A percentile compares a stretch with the other conserved stretches of the same genome.
Evolutionary conservation across 2,113 vertebrate species (phyloP).

Genomic region (Nannospalax galili): DNA sequence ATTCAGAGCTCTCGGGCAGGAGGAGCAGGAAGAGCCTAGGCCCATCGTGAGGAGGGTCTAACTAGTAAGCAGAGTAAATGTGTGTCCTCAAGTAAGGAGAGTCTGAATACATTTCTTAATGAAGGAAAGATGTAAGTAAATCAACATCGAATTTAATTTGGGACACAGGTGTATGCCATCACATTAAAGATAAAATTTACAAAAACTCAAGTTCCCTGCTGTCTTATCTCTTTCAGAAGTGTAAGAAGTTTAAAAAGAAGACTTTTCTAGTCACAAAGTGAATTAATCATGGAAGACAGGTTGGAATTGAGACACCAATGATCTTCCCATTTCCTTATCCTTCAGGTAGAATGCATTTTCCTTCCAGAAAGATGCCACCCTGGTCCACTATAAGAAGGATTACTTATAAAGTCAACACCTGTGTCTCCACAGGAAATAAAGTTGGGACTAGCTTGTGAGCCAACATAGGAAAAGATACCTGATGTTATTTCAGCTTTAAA

Average conservation of each 20-base stretch:
- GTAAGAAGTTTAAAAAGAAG: neutral
- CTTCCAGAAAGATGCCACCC: neutral
- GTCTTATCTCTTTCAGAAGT: neutral
- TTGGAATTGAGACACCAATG: neutral
- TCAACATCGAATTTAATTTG: constrained; percentile 20
- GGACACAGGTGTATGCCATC: neutral
- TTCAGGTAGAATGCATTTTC: neutral
- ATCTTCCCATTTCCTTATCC: neutral
- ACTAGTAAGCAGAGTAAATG: no score
- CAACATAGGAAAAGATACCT: neutral
- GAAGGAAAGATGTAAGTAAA: constrained; percentile 32
- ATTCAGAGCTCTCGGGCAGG: no score
- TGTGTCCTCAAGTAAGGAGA: neutral
- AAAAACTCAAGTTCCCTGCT: neutral
- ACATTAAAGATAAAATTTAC: neutral
- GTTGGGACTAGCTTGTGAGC: neutral
- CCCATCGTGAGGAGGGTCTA: no score
- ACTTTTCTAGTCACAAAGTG: neutral
- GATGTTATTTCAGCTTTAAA: constrained; percentile 45
- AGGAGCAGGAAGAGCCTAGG: no score
- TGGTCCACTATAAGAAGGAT: neutral
- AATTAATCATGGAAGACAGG: neutral
- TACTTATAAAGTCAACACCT: constrained; percentile 28
- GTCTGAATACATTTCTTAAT: constrained; percentile 29
- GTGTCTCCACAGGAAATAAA: constrained; percentile 4